Evolutionary conservation across 2,797 vertebrate species (phyloP), one percentile per base, ranked within the genome.

Genomic region (Simalia tracyae): DNA sequence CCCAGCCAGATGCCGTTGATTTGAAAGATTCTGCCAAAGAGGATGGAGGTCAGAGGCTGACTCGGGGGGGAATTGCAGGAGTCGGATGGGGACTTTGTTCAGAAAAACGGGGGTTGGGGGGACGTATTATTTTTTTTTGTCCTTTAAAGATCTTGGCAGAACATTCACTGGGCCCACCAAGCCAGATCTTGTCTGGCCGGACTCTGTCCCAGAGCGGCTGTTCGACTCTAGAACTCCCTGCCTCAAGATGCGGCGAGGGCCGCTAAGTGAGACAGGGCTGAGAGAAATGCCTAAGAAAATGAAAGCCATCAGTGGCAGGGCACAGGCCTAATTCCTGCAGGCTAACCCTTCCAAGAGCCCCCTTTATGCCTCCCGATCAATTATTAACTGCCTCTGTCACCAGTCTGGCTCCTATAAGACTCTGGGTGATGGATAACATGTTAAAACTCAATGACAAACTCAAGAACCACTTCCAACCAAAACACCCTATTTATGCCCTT

Each of bases 31-130:
- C 94, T 46, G 95, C 96, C 66, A 97, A 92, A 94, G 94, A 97
- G 22, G 96, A 98, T 56, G 95, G 95, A 93, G 97, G 97, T 98
- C 91, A 93, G 97, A 96, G 87, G 4, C 60, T 84, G 24, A 28
- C 0, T 14, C 0, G 7, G 11, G 24, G 24, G 1, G 59, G 26
- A 22, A 14, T 24, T n/a, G 61, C 14, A 15, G 24, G 72, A 84
- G 5, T 28, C 24, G 19, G 59, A 12, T 2, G 54, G 42, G 22
- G 28, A 15, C 19, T 50, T 42, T 72, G 22, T 36, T 8, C 68
- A 7, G 8, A 22, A 19, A 42, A 76, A 42, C 19, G 3, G 17
- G 59, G 17, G 14, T 15, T 42, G 42, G 50, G 7, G 50, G 17
- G 59, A 5, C 5, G 5, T 60, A 4, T 60, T 36, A 1, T 7